Evolutionary conservation across 37 sponge, comb jelly and placozoan species (phyloP), one percentile per base, ranked within the genome.

Genomic region (Diacarnus erythraeanus): DNA sequence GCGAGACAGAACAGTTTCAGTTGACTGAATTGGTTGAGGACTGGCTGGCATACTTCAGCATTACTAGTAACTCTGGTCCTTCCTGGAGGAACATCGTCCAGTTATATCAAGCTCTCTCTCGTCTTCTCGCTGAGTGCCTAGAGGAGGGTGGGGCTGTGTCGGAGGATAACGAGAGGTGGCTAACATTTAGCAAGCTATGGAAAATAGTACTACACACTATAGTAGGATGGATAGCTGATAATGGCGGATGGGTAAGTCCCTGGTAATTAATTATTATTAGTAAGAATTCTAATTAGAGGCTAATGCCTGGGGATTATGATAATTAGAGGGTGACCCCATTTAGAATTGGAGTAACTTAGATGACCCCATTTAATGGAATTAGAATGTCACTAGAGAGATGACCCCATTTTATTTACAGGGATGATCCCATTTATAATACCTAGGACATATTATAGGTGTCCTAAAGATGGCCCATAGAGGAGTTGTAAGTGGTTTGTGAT

Each of bases 181-280:
- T 20, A 4, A 47, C 17, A 6, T 83, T 83, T 22, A 22, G 33
- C 21, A 40, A 76, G 30, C 57, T 76, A 18, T 83, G 84, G 84
- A 40, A 69, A 26, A 0, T 51, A 21, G 54, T 75, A 20, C 23
- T 83, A n/a, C 30, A 31, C 26, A 3, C 36, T 0, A 69, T 83
- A 6, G 59, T 54, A 2, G 63, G 59, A 33, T 83, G 84, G 84
- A 83, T 83, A 34, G 37, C 40, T 9, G 42, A 57, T 38, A 51
- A 57, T 41, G 84, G 84, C 21, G 77, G 84, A 35, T 69, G 84
- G 84, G 84, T 83, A 69, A 68, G 84, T 77, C 26, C 74, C n/a
- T 42, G 30, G 23, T 17, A 26, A 60, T 17, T 60, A 34, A 3
- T 30, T 30, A 65, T 65, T 65, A 65, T 8, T 59, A 59, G 23